Evolutionary conservation across 2,797 vertebrate species (phyloP).

Genomic region (Ambastaia sidthimunki): DNA sequence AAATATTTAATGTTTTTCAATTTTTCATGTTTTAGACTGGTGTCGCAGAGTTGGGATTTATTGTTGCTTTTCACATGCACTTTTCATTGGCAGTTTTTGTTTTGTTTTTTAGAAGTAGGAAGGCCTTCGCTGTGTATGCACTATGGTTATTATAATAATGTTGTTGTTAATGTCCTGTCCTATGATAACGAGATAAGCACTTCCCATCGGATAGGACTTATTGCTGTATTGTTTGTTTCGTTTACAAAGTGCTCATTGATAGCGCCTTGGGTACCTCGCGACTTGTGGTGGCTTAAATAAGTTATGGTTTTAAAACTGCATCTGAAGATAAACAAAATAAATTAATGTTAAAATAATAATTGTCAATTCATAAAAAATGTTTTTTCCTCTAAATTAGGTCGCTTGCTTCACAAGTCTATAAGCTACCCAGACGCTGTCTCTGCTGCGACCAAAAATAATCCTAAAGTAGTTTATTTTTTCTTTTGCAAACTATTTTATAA

Average conservation of each 20-base stretch:
- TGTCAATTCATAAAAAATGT: background rate
- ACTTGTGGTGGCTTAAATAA: constrained; percentile 22
- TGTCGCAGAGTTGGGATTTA: constrained; percentile 82
- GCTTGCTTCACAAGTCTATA: constrained; percentile 32
- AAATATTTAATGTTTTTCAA: constrained; percentile 76
- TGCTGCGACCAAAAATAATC: constrained; percentile 85
- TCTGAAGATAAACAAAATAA: background rate
- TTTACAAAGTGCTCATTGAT: constrained; percentile 77
- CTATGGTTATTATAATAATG: constrained; percentile 68
- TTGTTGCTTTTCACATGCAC: constrained; percentile 83
- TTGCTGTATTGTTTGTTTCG: constrained; percentile 65
- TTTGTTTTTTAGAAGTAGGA: constrained; percentile 62
- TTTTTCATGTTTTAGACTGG: constrained; percentile 80
- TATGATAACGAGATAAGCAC: constrained; percentile 71
- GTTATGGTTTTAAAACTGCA: background rate
- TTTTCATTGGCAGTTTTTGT: constrained; percentile 74
- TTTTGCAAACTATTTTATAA: constrained; percentile 57
- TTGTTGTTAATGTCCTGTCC: constrained; percentile 51
- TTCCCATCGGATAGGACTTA: constrained; percentile 77
- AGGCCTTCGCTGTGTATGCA: constrained; percentile 57
- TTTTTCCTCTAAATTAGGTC: background rate
- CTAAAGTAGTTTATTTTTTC: constrained; percentile 70
- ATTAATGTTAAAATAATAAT: constrained; percentile 19
- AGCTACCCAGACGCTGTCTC: constrained; percentile 77
- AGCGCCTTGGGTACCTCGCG: constrained; percentile 46